Percentiles rank a stretch among this genome's conserved stretches.
phyloP scores from a whole-genome alignment of 2,797 vertebrate species.

The Sebastiscus tertius region DNA sequence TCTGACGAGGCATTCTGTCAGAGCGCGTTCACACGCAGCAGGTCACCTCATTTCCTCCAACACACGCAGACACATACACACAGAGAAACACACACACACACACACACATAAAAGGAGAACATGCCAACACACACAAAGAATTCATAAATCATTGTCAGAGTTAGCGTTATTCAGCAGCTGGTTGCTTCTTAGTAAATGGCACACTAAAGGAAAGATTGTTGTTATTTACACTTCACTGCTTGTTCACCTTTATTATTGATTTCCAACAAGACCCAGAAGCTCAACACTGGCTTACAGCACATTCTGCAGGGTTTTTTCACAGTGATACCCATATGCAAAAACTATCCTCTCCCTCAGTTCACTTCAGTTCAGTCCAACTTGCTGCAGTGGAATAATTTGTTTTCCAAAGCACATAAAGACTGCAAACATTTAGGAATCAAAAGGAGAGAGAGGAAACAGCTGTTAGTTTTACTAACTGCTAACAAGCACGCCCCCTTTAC shows the following conservation, averaged over 20 bases:
- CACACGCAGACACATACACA: background rate
- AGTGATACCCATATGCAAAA: background rate
- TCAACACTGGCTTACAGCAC: background rate
- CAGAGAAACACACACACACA: background rate
- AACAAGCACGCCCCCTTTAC: background rate
- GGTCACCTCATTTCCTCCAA: conserved; percentile 62
- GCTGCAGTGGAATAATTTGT: background rate
- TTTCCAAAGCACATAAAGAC: background rate
- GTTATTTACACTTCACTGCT: conserved; percentile 58
- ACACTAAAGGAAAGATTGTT: conserved; percentile 31
- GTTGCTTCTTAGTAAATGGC: conserved; percentile 27
- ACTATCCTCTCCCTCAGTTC: background rate
- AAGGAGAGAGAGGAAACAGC: background rate
- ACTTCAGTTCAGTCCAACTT: background rate
- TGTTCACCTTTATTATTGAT: conserved; percentile 56
- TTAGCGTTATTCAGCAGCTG: conserved; percentile 58
- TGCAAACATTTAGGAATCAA: background rate
- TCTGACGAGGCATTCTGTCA: conserved; percentile 71
- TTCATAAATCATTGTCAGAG: conserved; percentile 64
- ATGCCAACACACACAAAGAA: conserved; percentile 11
- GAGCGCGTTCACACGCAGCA: conserved; percentile 41
- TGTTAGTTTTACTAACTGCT: background rate
- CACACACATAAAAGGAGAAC: conserved; percentile 15
- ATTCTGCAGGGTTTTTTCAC: background rate
- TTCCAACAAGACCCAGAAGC: background rate